Base-by-base conservation (phyloP, 1,140 invertebrate species). In the Drosophila lacteicornis region DNA sequence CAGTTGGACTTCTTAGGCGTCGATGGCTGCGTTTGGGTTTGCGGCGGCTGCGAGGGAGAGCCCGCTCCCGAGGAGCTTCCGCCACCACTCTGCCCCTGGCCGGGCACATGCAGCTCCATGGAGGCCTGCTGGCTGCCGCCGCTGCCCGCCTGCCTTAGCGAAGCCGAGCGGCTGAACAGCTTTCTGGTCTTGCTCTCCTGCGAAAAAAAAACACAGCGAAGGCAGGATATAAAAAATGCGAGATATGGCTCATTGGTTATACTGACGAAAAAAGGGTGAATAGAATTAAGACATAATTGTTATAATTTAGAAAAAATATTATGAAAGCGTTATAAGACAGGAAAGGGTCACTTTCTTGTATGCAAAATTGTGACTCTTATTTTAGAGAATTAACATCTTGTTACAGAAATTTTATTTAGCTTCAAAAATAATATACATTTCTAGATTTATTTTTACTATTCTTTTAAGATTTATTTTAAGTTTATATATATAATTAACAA, bases 1-100 rank as follows among this genome's bases (percentile, higher is more conserved):
- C 96, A 97, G 92, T 97, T 97, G 77, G 96, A 97, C 91, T 97
- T 97, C 92, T 95, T 95, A 30, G 95, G 93, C 43, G 94, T 97
- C 85, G 95, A 94, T 7, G 95, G 93, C 22, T 94, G 94, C 3
- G 93, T 94, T 25, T 94, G 94, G n/a, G 94, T 38, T 42, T 79
- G 73, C n/a, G 61, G 58, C 47, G 65, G 66, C 36, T 67, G 67
- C 17, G 92, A 86, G 90, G 80, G 80, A 6, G 86, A 82, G 1
- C 70, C 80, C 17, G 87, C 76, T 30, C 75, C 80, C 12, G 58
- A 73, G 50, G 58, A 61, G 42, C 45, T 27, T 11, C 70, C 69
- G 0, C 60, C 58, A 6, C 77, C 77, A 30, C 30, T 40, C 42
- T 67, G n/a, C 22, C 73, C 75, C 62, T 82, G 87, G 45, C 82